Evolutionary conservation across 2,797 vertebrate genomes (phyloP), one percentile per base, ranked within the genome.

Genomic region (Adrianichthys oophorus): DNA sequence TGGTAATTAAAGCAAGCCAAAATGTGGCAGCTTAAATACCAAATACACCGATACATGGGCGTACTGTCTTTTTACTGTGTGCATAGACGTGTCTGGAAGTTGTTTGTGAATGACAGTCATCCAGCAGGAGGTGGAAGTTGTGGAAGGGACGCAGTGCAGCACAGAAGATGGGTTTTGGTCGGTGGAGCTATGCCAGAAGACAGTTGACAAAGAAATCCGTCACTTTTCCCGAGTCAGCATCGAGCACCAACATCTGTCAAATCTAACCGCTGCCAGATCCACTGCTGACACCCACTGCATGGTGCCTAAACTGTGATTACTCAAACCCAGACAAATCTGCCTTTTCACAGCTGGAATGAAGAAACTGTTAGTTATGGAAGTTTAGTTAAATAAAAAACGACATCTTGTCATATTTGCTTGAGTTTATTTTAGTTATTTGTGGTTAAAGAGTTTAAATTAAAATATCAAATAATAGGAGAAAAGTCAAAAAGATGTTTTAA

Each of bases 131-230:
- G 21, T 26, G 32, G 29, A 37, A 37, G 3, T 56, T 2, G 42
- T 15, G 18, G 47, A 37, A 47, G 18, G 50, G 53, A 37, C 48
- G 58, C 12, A 52, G 19, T 8, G 48, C 13, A 41, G 26, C 24
- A 68, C 29, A 45, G 45, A 52, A 58, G 41, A 59, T 62, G 62
- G 43, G 55, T 57, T 75, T 58, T 57, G 23, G 76, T 55, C 72
- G 68, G 65, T 88, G 87, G 86, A 86, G 52, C 45, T 21, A 21
- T 26, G 78, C 87, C 87, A 88, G 68, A 79, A 58, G 48, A 68
- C 74, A 54, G 63, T 75, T 78, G 77, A 88, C 84, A 86, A 46
- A 29, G 43, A 47, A 90, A 87, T 87, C 79, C 76, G 83, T 87
- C 80, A 81, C 85, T 83, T 85, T 81, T 71, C 12, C 80, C 67